Evolutionary conservation across 1,140 invertebrate genomes (phyloP), one percentile per base, ranked within the genome.

Genomic region (Trachelipus rathkii): DNA sequence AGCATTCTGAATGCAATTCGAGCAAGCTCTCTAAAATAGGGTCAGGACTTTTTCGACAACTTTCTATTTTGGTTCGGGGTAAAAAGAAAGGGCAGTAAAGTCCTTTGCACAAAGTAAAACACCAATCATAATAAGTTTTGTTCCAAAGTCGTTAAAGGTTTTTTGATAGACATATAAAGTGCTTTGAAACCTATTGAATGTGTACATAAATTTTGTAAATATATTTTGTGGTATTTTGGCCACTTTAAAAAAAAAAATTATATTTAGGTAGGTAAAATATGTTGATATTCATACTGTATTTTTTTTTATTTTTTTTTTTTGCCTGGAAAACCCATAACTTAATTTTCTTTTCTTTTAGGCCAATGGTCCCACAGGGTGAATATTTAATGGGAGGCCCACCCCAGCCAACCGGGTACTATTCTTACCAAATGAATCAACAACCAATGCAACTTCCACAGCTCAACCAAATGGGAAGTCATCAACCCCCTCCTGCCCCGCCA

Each of bases 321-420:
- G 15, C 53, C 24, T 77, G 33, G n/a, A 68, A 24, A 71, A 71
- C 53, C 53, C 10, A 50, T 23, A 45, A 23, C 6, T 10, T 33
- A 3, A n/a, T 46, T 44, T 70, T 21, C 10, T 45, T 19, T 44
- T 21, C 10, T 45, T 46, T 15, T 69, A 79, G 78, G 46, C 78
- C 78, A 13, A 79, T 79, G 78, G 66, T 79, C 66, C 78, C 78
- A 10, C 78, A 79, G 44, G 72, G 67, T 50, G 78, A 79, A 6
- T 79, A 79, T 45, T 76, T 79, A 74, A 79, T 79, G 78, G 72
- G 24, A 8, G 74, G 75, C 4, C 45, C 76, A 60, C 50, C 50
- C 72, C 7, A 71, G 60, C 21, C 76, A 79, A 21, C 50, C 8
- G 50, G 50, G 11, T 76, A 76, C 46, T 72, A 66, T 44, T 72